Evolutionary conservation across 2,113 vertebrate species (phyloP), one percentile per base, ranked within the genome.

Genomic region (Cyprinodon variegatus): DNA sequence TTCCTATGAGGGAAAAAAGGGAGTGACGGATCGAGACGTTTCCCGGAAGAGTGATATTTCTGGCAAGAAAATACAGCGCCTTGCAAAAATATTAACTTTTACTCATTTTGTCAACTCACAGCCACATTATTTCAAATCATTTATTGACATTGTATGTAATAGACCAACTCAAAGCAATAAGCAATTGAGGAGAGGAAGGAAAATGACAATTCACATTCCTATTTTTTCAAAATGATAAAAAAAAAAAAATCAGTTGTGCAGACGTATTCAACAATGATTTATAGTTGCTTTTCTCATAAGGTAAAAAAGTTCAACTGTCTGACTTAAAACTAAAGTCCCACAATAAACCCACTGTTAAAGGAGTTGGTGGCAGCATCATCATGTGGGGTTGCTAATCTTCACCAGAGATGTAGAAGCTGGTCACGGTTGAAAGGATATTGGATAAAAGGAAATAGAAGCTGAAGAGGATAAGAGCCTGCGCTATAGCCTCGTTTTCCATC

Each of bases 31-130:
- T 60, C 45, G 66, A 72, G 66, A 78, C 61, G 0, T 2, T 10
- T 17, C 4, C 39, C n/a, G 60, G 13, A 81, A 61, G 79, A 79
- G 61, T 72, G 78, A 86, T 60, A 62, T 76, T 76, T 82, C 70
- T 85, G 65, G 80, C 65, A 66, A 72, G 39, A 39, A 76, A 50
- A 75, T 38, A 45, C 5, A 57, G 50, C 17, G 50, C 20, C 17
- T n/a, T 57, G 50, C 50, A 57, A n/a, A 20, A 57, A 2, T 53
- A 53, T n/a, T 57, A 57, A n/a, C 50, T 9, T 57, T 57, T 57
- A 20, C 50, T 9, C 50, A 57, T n/a, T 57, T 57, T 57, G 50
- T 20, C 20, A n/a, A 4, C 8, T 57, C 20, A 57, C 50, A 57
- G n/a, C 50, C 17, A 17, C 17, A 57, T n/a, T 9, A 14, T 57